Percentiles rank a stretch among this genome's conserved stretches.
Conservation (phyloP, 1,140 invertebrate genomes). For the Drosophila tropicalis region DNA sequence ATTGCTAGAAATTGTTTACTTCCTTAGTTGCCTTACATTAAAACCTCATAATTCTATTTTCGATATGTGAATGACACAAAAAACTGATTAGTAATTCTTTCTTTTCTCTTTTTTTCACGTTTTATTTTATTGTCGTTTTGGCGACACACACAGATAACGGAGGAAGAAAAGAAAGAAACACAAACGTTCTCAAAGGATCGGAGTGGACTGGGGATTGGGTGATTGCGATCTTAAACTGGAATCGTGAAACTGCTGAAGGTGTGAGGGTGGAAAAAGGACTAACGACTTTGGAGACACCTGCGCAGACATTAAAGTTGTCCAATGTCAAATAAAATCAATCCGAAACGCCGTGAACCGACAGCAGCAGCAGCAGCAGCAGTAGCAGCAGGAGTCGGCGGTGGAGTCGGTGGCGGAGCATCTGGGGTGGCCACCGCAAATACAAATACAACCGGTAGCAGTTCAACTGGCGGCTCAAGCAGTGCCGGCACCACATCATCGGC, state of each 20-base stretch:
- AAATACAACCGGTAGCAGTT: slow-evolving; percentile 46
- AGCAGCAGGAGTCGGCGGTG: slow-evolving; percentile 42
- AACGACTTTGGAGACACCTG: slow-evolving; percentile 30
- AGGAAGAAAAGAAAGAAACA: slow-evolving; percentile 2
- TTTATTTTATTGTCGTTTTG: slow-evolving; percentile 4
- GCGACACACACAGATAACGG: neutral
- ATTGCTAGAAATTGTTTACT: slow-evolving; percentile 17
- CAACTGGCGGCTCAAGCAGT: slow-evolving; percentile 57
- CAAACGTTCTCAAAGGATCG: neutral
- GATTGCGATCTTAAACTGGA: neutral
- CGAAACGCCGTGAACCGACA: slow-evolving; percentile 81
- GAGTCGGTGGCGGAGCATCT: slow-evolving; percentile 39
- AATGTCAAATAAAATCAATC: slow-evolving; percentile 83
- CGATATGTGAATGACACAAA: neutral
- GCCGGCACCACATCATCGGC: slow-evolving; percentile 75
- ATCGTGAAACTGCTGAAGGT: slow-evolving; percentile 12
- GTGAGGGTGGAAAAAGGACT: slow-evolving; percentile 25
- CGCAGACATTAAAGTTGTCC: slow-evolving; percentile 56
- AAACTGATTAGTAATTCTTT: slow-evolving; percentile 3
- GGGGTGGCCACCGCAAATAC: slow-evolving; percentile 67
- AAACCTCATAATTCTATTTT: neutral
- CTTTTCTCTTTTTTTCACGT: neutral
- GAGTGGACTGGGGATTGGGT: slow-evolving; percentile 6
- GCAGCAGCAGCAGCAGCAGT: slow-evolving; percentile 64
- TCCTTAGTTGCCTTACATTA: neutral